These are phyloP conservation scores for Xestia sexstrigata DNA, from an alignment of 2,888 invertebrate species.

Conservation along the genomic window DNA sequence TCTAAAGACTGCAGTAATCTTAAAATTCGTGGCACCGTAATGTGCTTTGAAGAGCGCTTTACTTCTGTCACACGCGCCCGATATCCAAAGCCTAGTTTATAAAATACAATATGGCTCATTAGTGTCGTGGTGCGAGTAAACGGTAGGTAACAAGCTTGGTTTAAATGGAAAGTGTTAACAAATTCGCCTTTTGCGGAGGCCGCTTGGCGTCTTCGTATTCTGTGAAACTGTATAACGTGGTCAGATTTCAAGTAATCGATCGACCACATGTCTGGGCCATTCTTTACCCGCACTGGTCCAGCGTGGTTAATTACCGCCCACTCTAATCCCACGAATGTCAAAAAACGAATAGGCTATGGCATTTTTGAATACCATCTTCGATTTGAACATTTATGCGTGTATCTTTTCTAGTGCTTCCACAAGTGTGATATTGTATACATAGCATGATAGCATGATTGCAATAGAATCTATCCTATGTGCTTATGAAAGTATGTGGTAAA, in stretches of 20 bases:
- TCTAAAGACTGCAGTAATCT: background rate
- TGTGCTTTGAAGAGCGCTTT: background rate
- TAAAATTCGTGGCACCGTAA: background rate
- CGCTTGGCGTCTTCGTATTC: background rate
- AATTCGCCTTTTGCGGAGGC: background rate
- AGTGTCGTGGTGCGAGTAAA: background rate
- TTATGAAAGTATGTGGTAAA: slow-evolving; percentile 13
- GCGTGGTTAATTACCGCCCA: background rate
- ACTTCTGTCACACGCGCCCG: background rate
- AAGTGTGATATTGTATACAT: background rate
- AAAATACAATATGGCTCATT: background rate
- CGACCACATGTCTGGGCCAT: background rate
- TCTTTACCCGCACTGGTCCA: background rate
- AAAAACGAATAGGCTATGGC: background rate
- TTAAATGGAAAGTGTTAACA: background rate
- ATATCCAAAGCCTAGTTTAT: background rate
- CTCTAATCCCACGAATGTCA: background rate
- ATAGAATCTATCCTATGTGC: slow-evolving; percentile 10
- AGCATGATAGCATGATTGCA: background rate
- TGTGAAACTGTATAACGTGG: background rate
- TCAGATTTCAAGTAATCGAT: background rate
- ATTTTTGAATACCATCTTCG: background rate
- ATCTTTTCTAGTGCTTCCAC: background rate
- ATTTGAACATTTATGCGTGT: background rate
- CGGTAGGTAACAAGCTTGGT: background rate